phyloP scores from a whole-genome alignment of 92 coral and sea anemone genomes.

The Pocillopora meandrina region DNA sequence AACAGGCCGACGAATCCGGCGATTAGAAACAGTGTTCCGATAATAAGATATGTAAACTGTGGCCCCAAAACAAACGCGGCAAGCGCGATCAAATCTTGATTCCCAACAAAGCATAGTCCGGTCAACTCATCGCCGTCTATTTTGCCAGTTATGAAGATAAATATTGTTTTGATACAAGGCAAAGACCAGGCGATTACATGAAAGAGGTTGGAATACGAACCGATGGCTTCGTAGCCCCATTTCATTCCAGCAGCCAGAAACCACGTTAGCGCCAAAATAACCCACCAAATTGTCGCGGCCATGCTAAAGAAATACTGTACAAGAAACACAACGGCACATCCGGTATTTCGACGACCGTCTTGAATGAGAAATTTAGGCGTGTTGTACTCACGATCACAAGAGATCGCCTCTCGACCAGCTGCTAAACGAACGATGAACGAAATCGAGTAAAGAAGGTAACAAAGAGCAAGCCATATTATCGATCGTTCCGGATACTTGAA shows the following conservation, averaged over 20 bases:
- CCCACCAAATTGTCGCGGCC: slow-evolving; percentile 99
- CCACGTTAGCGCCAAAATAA: slow-evolving; percentile 92
- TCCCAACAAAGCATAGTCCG: slow-evolving; percentile 97
- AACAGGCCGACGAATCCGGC: slow-evolving; percentile 96
- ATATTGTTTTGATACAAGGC: slow-evolving; percentile 91
- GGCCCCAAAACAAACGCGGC: slow-evolving; percentile 99
- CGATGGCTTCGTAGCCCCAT: slow-evolving; percentile 93
- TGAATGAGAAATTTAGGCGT: slow-evolving; percentile 81
- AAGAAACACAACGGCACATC: slow-evolving; percentile 90
- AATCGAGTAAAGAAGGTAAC: slow-evolving; percentile 85
- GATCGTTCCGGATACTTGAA: slow-evolving; percentile 94
- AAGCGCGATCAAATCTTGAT: slow-evolving; percentile 95
- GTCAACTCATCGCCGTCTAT: slow-evolving; percentile 98
- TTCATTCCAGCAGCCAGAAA: slow-evolving; percentile 99
- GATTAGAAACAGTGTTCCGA: slow-evolving; percentile 90
- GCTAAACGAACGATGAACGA: slow-evolving; percentile 84
- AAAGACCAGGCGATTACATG: slow-evolving; percentile 95
- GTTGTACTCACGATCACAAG: slow-evolving; percentile 82
- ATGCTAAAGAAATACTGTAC: slow-evolving; percentile 94
- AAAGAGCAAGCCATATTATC: slow-evolving; percentile 88
- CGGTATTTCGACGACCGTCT: slow-evolving; percentile 94
- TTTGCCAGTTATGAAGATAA: slow-evolving; percentile 90
- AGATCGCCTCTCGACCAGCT: slow-evolving; percentile 86
- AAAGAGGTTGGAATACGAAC: slow-evolving; percentile 90
- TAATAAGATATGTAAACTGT: slow-evolving; percentile 98